Conservation (phyloP, 2,888 invertebrate genomes). For the Aelia acuminata region DNA sequence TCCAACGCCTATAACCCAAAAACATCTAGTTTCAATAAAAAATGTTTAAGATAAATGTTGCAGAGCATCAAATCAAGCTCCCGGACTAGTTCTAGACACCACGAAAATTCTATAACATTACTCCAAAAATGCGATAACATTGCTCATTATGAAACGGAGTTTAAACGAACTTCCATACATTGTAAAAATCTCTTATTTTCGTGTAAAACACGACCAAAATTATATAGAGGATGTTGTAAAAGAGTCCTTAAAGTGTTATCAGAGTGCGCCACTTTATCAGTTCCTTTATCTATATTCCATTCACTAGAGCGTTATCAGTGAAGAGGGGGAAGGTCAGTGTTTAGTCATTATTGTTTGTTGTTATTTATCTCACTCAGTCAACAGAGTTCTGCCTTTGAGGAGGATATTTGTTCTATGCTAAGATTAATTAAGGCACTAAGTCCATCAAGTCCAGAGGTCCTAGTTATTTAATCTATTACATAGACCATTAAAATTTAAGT, state of each 20-base stretch:
- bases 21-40: too few species aligned
- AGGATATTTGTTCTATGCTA: not conserved
- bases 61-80: too few species aligned
- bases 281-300: conserved; percentile 6
- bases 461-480: not conserved
- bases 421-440: not conserved
- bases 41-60: too few species aligned
- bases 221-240: not conserved
- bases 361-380: conserved; percentile 25
- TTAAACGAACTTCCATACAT: too few species aligned
- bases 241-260: not conserved
- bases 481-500: not conserved
- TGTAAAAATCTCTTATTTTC: too few species aligned
- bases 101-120: too few species aligned
- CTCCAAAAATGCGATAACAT: too few species aligned
- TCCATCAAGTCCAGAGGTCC: not conserved
- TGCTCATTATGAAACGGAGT: too few species aligned
- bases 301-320: conserved; percentile 7
- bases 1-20: too few species aligned
- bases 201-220: too few species aligned
- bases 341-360: conserved; percentile 47
- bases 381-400: not conserved
- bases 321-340: conserved; percentile 48
- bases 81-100: too few species aligned
- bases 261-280: conserved; percentile 25